Evolutionary conservation across 2,113 vertebrate genomes (phyloP).

Genomic region (Catharus minimus): DNA sequence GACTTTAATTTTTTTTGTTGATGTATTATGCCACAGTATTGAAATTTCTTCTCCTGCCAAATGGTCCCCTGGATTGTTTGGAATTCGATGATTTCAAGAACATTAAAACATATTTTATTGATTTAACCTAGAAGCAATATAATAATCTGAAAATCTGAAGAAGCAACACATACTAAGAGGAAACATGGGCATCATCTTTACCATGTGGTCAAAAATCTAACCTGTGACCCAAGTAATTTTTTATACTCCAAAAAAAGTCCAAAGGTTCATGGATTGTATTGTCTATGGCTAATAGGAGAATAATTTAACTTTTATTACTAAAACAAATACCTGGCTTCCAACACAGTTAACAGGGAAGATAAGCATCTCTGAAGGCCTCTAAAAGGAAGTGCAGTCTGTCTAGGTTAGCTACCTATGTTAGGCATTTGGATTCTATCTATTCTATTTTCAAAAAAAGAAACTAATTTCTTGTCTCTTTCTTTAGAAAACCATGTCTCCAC

Average conservation of each 20-base stretch:
- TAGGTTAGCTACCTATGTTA: not conserved
- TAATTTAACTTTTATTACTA: not conserved
- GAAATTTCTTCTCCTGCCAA: not conserved
- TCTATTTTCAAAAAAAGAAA: conserved; percentile 6
- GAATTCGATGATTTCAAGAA: not conserved
- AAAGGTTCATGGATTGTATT: not conserved
- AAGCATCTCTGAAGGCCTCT: not conserved
- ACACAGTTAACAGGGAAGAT: not conserved
- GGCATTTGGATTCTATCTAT: not conserved
- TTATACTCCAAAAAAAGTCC: not conserved
- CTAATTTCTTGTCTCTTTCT: not conserved
- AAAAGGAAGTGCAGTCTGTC: not conserved
- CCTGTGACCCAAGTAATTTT: not conserved
- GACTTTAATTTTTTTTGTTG: not conserved
- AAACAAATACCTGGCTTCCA: not conserved
- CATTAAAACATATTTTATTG: not conserved
- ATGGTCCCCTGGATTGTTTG: not conserved
- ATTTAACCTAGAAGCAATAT: not conserved
- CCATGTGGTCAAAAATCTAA: not conserved
- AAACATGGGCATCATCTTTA: not conserved
- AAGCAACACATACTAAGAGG: not conserved
- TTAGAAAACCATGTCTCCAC: not conserved
- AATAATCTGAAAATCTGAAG: not conserved
- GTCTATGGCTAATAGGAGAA: not conserved
- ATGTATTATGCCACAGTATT: not conserved